phyloP scores from a whole-genome alignment of 2,113 vertebrate genomes.

The Syngnathoides biaculeatus region DNA sequence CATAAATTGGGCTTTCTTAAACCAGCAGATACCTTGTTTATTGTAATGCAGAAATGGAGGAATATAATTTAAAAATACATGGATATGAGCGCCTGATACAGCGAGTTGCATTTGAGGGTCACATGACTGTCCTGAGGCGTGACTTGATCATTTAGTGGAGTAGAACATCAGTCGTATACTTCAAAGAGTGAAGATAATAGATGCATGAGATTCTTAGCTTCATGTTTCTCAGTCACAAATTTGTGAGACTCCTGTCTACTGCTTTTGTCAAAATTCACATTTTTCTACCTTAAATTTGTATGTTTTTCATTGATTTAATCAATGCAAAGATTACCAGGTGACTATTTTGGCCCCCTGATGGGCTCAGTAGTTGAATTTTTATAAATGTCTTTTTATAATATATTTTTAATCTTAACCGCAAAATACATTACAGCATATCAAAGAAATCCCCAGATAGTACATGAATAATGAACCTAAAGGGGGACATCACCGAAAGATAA shows the following conservation, averaged over 20 bases:
- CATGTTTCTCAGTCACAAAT: neutral
- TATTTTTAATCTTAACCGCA: no score
- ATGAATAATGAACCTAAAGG: neutral
- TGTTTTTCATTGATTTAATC: neutral
- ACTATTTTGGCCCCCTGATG: no score
- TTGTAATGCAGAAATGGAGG: no score
- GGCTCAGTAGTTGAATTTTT: no score
- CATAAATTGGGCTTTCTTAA: neutral
- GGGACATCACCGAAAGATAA: neutral
- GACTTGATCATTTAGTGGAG: neutral
- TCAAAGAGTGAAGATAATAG: conserved; percentile 12
- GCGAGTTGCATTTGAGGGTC: neutral
- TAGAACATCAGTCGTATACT: neutral
- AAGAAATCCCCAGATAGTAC: no score
- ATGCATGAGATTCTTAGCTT: neutral
- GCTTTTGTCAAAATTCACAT: neutral
- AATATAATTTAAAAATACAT: neutral
- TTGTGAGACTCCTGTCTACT: neutral
- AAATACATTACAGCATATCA: no score
- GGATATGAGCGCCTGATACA: no score
- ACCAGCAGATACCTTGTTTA: neutral
- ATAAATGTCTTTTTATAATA: no score
- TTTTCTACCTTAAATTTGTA: neutral
- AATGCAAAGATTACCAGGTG: no score
- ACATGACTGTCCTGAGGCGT: neutral